Evolutionary conservation across 1,140 invertebrate genomes (phyloP).

Genomic region (Liolophura sinensis): DNA sequence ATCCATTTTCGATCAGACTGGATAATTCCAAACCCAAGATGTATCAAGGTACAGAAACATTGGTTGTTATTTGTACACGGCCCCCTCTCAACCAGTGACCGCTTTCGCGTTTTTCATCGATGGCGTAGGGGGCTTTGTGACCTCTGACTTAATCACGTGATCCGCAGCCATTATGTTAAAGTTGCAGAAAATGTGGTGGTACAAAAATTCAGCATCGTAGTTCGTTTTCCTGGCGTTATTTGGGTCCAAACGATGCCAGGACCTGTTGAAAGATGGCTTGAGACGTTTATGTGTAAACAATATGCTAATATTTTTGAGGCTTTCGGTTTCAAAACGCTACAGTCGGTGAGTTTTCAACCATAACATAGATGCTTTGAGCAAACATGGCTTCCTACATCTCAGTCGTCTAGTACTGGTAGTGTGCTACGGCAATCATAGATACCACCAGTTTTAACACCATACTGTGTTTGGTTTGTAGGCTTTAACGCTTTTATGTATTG

Average conservation of each 20-base stretch:
- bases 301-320: constrained; percentile 50
- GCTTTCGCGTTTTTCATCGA: too few species aligned
- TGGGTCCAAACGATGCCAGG: constrained; percentile 39
- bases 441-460: not conserved
- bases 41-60: too few species aligned
- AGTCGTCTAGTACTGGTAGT: constrained; percentile 1
- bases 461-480: not conserved
- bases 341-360: constrained; percentile 40
- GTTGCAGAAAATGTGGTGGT: constrained; percentile 1
- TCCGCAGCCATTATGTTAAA: constrained; percentile 14
- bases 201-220: constrained; percentile 1
- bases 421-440: not conserved
- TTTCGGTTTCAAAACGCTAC: constrained; percentile 52
- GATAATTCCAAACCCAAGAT: too few species aligned
- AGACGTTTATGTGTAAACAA: constrained; percentile 55
- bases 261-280: constrained; percentile 53
- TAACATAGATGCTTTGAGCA: constrained; percentile 4
- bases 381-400: not conserved
- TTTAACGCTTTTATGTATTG: not conserved
- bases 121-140: too few species aligned
- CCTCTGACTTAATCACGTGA: constrained; percentile 6
- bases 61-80: too few species aligned
- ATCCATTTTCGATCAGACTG: too few species aligned
- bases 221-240: not conserved
- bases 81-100: too few species aligned